Evolutionary conservation across 2,797 vertebrate species (phyloP), one percentile per base, ranked within the genome.

Genomic region (Pantherophis alleghaniensis): DNA sequence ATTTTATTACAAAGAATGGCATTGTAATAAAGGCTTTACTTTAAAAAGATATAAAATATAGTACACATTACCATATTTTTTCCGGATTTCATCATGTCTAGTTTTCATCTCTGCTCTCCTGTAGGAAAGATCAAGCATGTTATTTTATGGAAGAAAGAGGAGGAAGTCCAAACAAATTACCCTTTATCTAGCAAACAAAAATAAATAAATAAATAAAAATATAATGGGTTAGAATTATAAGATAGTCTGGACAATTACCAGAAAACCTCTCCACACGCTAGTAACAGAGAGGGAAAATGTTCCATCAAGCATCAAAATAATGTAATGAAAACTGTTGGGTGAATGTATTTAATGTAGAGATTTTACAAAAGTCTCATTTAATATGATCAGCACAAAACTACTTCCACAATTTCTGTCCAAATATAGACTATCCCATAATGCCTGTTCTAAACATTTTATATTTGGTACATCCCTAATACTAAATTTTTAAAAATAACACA

Each of bases 21-120:
- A 37, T 74, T 74, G 16, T 74, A 74, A 74, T 7, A 74, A 74
- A 74, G 74, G 37, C 4, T 83, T 83, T 83, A 83, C 74, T 12
- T 83, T 83, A 1, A 0, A 5, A 0, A 47, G 56, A 93, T 79
- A 42, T 86, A 89, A 92, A 69, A 47, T 86, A 88, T 42, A 20
- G 37, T 13, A 22, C 16, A 83, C 7, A 53, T 97, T 97, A 99
- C 99, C 99, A 0, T 99, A 99, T 98, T 99, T 99, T 90, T 98
- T 97, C 89, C 99, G 98, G 96, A 99, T 99, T 97, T 99, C 99
- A 95, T 99, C 99, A 2, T 99, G 99, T 93, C 99, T 98, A 63
- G 98, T 95, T 94, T 98, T 99, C 98, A 99, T 99, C 96, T 99
- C 98, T n/a, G 97, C 98, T 97, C 98, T 98, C 98, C 99, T 99